A percentile compares a stretch with the other conserved stretches of the same genome.
phyloP scores from a whole-genome alignment of 1,140 invertebrate genomes.

The Megalonaias nervosa region DNA sequence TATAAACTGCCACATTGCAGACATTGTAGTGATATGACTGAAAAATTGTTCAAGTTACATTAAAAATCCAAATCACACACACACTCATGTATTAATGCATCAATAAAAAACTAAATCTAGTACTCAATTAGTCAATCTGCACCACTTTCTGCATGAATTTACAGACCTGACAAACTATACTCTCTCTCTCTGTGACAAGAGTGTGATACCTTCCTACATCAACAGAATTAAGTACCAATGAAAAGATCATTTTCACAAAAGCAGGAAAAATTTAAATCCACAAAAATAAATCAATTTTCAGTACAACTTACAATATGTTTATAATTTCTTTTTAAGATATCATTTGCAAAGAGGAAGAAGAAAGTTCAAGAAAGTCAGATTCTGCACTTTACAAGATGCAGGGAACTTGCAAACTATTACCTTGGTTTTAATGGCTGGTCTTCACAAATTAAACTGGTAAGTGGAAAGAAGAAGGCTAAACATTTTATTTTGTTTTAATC shows the following conservation, averaged over 20 bases:
- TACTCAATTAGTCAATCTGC: no score
- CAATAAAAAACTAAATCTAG: no score
- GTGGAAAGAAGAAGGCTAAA: background rate
- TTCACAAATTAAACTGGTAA: constrained; percentile 45
- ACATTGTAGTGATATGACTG: no score
- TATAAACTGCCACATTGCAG: no score
- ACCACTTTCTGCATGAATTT: no score
- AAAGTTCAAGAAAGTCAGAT: constrained; percentile 15
- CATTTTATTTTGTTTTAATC: no score
- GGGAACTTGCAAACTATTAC: constrained; percentile 61
- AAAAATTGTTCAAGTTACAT: no score
- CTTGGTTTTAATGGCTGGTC: constrained; percentile 65
- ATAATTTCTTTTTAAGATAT: constrained; percentile 35
- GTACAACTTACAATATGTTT: background rate
- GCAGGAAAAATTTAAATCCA: background rate
- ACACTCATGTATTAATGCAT: no score
- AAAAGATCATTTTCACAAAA: background rate
- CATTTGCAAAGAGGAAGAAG: constrained; percentile 53
- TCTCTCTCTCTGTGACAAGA: background rate
- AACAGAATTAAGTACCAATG: background rate
- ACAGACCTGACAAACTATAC: no score
- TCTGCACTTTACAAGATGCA: constrained; percentile 52
- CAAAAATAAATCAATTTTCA: background rate
- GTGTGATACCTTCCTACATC: background rate
- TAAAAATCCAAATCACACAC: no score